phyloP scores from a whole-genome alignment of 2,888 invertebrate genomes.

The Drosophila rellima region DNA sequence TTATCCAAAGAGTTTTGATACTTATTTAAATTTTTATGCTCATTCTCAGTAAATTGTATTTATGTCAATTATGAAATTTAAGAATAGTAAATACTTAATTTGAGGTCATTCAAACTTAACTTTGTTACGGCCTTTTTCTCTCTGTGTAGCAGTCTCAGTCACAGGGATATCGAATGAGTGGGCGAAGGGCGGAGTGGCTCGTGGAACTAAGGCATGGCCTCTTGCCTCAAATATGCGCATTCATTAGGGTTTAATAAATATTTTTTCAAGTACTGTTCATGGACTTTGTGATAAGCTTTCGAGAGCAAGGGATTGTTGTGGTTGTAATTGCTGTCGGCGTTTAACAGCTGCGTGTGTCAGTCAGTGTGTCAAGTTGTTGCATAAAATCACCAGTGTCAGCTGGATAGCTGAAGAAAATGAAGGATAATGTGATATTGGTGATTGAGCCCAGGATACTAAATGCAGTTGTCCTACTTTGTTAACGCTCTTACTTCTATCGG shows the following conservation, averaged over 20 bases:
- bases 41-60: too few species aligned
- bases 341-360: conserved; percentile 45
- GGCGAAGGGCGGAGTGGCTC: not conserved
- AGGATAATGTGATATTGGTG: conserved; percentile 20
- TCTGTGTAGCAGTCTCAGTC: not conserved
- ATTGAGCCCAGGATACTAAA: not conserved
- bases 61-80: too few species aligned
- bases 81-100: too few species aligned
- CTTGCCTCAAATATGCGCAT: conserved; percentile 73
- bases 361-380: conserved; percentile 57
- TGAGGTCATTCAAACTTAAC: too few species aligned
- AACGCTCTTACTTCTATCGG: not conserved
- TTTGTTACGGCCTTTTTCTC: too few species aligned
- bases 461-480: conserved; percentile 1
- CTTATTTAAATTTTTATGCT: too few species aligned
- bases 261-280: conserved; percentile 56
- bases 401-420: not conserved
- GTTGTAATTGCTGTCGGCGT: conserved; percentile 53
- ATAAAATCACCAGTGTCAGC: conserved; percentile 20
- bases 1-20: too few species aligned
- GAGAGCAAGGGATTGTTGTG: conserved; percentile 25
- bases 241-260: conserved; percentile 81
- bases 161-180: conserved; percentile 19
- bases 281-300: conserved; percentile 50
- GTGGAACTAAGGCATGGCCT: conserved; percentile 27